These are phyloP conservation scores for Anthopleura sola DNA, from an alignment of 64 coral and sea anemone species.

Conservation along the genomic window DNA sequence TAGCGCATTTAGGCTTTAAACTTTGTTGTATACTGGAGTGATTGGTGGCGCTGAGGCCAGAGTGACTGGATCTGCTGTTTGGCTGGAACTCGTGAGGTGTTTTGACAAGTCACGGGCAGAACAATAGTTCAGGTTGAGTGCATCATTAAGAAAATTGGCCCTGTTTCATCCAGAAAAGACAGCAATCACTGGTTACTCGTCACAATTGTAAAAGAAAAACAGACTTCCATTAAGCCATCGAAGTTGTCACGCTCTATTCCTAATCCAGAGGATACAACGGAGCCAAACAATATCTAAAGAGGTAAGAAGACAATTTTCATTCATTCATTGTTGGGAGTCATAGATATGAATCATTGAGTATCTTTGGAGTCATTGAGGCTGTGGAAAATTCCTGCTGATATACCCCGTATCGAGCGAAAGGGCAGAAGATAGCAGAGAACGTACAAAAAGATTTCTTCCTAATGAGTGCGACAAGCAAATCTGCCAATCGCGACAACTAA, in stretches of 20 bases:
- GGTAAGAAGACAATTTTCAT: neutral
- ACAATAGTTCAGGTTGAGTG: neutral
- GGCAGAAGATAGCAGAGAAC: neutral
- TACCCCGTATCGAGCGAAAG: neutral
- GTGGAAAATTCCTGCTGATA: neutral
- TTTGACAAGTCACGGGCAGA: neutral
- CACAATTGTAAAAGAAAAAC: neutral
- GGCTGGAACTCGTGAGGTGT: neutral
- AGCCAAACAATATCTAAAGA: neutral
- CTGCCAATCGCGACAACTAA: neutral
- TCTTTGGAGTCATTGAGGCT: neutral
- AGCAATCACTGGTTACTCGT: neutral
- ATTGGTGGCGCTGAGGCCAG: neutral
- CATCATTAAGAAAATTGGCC: neutral
- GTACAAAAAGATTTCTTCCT: neutral
- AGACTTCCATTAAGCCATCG: neutral
- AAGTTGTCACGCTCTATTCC: neutral
- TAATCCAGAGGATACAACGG: neutral
- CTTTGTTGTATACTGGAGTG: neutral
- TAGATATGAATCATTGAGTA: constrained; percentile 1
- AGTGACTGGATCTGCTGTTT: neutral
- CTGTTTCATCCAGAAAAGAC: neutral
- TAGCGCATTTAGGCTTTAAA: neutral
- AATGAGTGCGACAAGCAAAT: neutral
- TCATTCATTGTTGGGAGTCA: neutral